These are phyloP conservation scores for Lophura nycthemera DNA, from an alignment of 2,113 vertebrate species.

Conservation along the genomic window DNA sequence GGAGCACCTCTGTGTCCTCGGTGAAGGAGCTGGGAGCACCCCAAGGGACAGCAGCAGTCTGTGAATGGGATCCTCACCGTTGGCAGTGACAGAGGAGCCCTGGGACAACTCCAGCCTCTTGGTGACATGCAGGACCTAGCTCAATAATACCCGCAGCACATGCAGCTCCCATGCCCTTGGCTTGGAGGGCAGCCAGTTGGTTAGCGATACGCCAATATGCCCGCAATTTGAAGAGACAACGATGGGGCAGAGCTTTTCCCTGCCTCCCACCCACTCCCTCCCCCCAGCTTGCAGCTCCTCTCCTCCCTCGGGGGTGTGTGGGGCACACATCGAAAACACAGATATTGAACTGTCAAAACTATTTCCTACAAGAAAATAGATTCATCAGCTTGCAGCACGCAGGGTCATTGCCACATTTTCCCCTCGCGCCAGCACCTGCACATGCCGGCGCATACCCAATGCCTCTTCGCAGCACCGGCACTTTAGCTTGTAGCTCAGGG, in stretches of 20 bases:
- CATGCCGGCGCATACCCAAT: constrained; percentile 89
- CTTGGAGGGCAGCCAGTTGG: constrained; percentile 74
- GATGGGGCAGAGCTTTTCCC: constrained; percentile 69
- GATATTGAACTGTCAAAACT: constrained; percentile 88
- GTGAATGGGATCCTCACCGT: neutral
- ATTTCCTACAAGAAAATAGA: constrained; percentile 87
- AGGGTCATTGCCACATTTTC: constrained; percentile 83
- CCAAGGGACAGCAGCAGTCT: neutral
- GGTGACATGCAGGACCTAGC: neutral
- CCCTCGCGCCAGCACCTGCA: constrained; percentile 73
- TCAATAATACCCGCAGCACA: neutral
- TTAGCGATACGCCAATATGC: constrained; percentile 68
- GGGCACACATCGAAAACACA: constrained; percentile 79
- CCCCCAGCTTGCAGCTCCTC: neutral
- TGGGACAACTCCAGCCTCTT: neutral
- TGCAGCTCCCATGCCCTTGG: constrained; percentile 71
- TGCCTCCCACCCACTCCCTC: constrained; percentile 42
- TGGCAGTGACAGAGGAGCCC: neutral
- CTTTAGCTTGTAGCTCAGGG: constrained; percentile 82
- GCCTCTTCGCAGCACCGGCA: constrained; percentile 83
- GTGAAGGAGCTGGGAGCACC: neutral
- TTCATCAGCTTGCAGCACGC: constrained; percentile 84
- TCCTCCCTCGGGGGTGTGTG: constrained; percentile 59
- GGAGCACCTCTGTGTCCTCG: accelerated
- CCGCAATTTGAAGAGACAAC: constrained; percentile 69